Conservation (phyloP, 2,797 vertebrate species). For the Xiphorhynchus erythropygius region DNA sequence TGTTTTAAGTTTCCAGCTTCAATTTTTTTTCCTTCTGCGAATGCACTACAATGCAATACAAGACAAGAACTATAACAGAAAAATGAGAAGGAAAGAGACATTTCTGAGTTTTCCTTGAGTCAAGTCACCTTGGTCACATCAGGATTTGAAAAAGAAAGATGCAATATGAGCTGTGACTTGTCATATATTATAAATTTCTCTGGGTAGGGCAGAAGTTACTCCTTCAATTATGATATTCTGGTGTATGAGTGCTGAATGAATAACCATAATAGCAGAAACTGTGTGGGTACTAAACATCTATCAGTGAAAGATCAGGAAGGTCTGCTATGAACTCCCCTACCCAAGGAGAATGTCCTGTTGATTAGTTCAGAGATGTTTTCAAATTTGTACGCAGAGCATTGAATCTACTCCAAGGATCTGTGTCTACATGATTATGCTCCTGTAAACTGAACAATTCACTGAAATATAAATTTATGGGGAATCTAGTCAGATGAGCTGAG, state of each 20-base stretch:
- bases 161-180: not conserved
- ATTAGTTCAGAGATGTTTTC: not conserved
- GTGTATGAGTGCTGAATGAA: not conserved
- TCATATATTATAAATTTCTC: not conserved
- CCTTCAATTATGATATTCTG: not conserved
- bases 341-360: not conserved
- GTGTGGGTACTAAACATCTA: not conserved
- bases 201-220: not conserved
- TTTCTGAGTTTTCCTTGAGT: not conserved
- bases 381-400: not conserved
- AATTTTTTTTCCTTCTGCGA: not conserved
- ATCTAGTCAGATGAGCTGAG: not conserved
- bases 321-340: not conserved
- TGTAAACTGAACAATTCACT: not conserved
- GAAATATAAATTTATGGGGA: not conserved
- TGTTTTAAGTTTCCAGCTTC: not conserved
- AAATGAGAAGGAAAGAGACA: not conserved
- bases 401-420: accelerated
- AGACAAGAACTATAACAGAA: not conserved
- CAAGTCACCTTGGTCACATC: not conserved
- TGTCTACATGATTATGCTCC: not conserved
- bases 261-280: not conserved
- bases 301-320: not conserved
- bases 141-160: not conserved
- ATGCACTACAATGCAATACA: not conserved